These are phyloP conservation scores for human (Homo sapiens) DNA, from an alignment of 2,113 vertebrate species.

Conservation along the genomic window GRCh38 chr6:18128501-18129000, in stretches of 20 bases:
- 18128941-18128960: not conserved
- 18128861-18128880: no score
- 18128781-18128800: no score
- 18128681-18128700: not conserved
- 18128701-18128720: not conserved
- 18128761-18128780: no score
- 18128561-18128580: accelerated
- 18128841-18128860: no score
- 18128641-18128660: not conserved
- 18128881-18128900: no score
- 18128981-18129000: no score
- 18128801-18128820: no score
- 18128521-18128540: not conserved
- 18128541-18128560: not conserved
- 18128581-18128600: not conserved
- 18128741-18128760: no score
- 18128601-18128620: not conserved
- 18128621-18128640: not conserved
- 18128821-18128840: no score
- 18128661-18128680: not conserved
- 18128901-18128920: not conserved
- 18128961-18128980: no score
- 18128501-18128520: no score
- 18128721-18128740: not conserved
- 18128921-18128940: not conserved